phyloP scores from a whole-genome alignment of 2,888 invertebrate genomes.

The Pseudeuparius sepicola region DNA sequence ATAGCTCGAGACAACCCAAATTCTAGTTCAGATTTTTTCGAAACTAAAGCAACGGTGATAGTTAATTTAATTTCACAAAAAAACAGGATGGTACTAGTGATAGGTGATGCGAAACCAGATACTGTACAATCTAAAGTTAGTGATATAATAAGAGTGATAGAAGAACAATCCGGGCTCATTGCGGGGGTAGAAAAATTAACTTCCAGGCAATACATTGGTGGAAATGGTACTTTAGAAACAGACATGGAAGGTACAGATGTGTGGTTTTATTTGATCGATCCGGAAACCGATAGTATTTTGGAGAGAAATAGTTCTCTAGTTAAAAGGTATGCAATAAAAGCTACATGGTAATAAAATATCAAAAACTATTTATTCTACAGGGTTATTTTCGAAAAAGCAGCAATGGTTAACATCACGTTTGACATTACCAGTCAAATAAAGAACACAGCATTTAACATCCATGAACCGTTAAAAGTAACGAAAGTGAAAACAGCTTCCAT shows the following conservation, averaged over 20 bases:
- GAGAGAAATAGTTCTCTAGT: constrained; percentile 61
- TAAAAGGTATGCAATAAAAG: constrained; percentile 46
- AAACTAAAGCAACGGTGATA: constrained; percentile 53
- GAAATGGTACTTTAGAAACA: constrained; percentile 63
- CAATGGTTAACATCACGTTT: constrained; percentile 56
- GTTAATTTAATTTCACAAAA: constrained; percentile 70
- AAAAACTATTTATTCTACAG: constrained; percentile 11
- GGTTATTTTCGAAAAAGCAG: constrained; percentile 48
- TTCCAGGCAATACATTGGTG: constrained; percentile 60
- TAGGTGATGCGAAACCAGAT: constrained; percentile 65
- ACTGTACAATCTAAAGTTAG: constrained; percentile 47
- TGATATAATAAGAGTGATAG: constrained; percentile 51
- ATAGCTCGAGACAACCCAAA: constrained; percentile 67
- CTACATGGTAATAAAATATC: constrained; percentile 14
- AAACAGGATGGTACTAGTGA: constrained; percentile 68
- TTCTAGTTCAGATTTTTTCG: constrained; percentile 50
- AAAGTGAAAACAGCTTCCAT: constrained; percentile 39
- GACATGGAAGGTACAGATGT: constrained; percentile 71
- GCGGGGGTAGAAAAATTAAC: constrained; percentile 78
- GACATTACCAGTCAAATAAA: constrained; percentile 58
- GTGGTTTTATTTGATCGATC: constrained; percentile 81
- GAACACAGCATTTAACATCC: constrained; percentile 58
- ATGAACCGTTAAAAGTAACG: constrained; percentile 45
- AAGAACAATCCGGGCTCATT: constrained; percentile 63
- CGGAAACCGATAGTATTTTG: constrained; percentile 62